Evolutionary conservation across 2,113 vertebrate species (phyloP).

Genomic region (Melanerpes formicivorus): DNA sequence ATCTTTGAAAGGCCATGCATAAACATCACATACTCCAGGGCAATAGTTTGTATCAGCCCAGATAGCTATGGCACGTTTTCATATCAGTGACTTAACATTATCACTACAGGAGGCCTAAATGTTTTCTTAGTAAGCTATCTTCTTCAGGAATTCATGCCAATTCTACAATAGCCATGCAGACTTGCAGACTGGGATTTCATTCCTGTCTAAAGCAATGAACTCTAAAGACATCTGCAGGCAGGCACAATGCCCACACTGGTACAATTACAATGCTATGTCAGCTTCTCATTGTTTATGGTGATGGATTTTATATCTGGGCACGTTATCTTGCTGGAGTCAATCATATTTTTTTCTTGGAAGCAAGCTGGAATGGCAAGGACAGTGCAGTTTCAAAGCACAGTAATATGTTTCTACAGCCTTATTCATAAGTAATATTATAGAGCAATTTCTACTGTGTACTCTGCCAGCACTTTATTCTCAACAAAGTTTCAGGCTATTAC

Average conservation of each 20-base stretch:
- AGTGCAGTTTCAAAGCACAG: not conserved
- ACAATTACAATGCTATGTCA: conserved; percentile 53
- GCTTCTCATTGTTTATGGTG: conserved; percentile 52
- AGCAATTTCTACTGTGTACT: not conserved
- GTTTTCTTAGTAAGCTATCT: conserved; percentile 37
- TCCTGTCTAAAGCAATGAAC: conserved; percentile 46
- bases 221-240: conserved; percentile 42
- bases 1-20: not conserved
- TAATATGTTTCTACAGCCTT: conserved; percentile 10
- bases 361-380: conserved; percentile 17
- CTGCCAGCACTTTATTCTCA: conserved; percentile 46
- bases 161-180: conserved; percentile 19
- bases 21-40: not conserved
- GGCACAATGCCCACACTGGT: conserved; percentile 36
- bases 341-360: conserved; percentile 56
- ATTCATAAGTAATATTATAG: conserved; percentile 24
- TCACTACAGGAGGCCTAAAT: not conserved
- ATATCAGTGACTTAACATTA: conserved; percentile 29
- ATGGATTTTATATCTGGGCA: conserved; percentile 52
- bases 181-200: conserved; percentile 41
- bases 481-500: not conserved
- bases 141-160: conserved; percentile 51
- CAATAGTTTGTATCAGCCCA: not conserved
- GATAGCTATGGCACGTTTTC: conserved; percentile 32
- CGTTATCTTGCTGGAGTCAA: conserved; percentile 1